Evolutionary conservation across 2,113 vertebrate species (phyloP), one percentile per base, ranked within the genome.

Genomic region (Hemichromis elongatus): DNA sequence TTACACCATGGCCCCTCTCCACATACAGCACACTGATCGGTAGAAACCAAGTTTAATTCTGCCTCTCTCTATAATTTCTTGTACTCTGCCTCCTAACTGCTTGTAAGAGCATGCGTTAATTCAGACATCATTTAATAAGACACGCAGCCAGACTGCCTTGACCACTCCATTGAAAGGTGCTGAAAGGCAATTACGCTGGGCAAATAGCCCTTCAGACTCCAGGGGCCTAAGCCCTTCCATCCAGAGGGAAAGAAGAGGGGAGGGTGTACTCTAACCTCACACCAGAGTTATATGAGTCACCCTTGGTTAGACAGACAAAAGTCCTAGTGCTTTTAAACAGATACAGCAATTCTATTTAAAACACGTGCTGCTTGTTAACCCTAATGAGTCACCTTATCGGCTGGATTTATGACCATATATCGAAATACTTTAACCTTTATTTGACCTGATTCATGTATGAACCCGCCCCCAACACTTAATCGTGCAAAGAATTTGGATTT

Each of bases 71-170:
- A 86, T 96, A 94, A 96, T 95, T 95, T 85, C 92, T 95, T 95
- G 93, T 94, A 90, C 91, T 89, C 88, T 33, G 68, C 84, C 87
- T 94, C 61, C 90, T 94, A 94, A 95, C 80, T 92, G 89, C 82
- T 18, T 93, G 93, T 92, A 95, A 95, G 95, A 94, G 68, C 86
- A 94, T 88, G 91, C 56, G 80, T 92, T 95, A 94, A 95, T 95
- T 93, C 93, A 90, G 91, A 94, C 94, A 94, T 96, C 95, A 96
- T 95, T 96, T 96, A 96, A 96, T 96, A 96, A 95, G 91, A 92
- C 84, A 88, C 21, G 55, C 89, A 89, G 89, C 90, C 91, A 94
- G 93, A 94, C 92, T 89, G 86, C 82, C 91, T 93, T 92, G 90
- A 94, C 93, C 93, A 93, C 93, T 94, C 91, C 91, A 93, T 94